Evolutionary conservation across 2,113 vertebrate species (phyloP).

Genomic region (Tychaedon coryphoeus): DNA sequence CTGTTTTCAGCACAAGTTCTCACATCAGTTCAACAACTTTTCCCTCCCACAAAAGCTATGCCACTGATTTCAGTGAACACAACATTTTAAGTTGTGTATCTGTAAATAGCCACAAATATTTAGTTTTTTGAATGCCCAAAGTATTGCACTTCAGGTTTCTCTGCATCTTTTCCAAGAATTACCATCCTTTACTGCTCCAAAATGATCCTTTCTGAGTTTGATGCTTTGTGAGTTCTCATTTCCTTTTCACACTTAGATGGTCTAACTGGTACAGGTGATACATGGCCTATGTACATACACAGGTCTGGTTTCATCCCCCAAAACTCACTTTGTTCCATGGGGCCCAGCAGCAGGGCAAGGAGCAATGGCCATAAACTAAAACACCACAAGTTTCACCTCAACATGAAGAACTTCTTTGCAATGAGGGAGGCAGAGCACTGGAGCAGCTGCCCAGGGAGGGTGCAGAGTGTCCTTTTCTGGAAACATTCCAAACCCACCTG

Average conservation of each 20-base stretch:
- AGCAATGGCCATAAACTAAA: not conserved
- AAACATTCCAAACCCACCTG: not conserved
- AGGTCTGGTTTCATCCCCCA: not conserved
- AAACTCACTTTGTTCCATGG: not conserved
- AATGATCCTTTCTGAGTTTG: not conserved
- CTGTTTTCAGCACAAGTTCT: not conserved
- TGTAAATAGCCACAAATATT: not conserved
- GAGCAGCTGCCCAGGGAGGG: not conserved
- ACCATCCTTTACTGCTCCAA: not conserved
- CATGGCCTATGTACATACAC: rapidly evolving
- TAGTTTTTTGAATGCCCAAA: not conserved
- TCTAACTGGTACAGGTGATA: not conserved
- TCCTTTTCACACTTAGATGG: not conserved
- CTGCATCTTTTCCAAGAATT: not conserved
- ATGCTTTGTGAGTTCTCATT: not conserved
- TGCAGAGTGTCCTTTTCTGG: not conserved
- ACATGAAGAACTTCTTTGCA: not conserved
- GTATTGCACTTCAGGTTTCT: not conserved
- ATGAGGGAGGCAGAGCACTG: not conserved
- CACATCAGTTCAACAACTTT: not conserved
- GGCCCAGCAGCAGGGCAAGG: not conserved
- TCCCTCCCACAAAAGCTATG: not conserved
- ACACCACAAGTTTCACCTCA: not conserved
- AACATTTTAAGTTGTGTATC: not conserved
- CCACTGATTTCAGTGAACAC: not conserved